These are phyloP conservation scores for Icerya purchasi DNA, from an alignment of 2,888 invertebrate genomes.

Conservation along the genomic window DNA sequence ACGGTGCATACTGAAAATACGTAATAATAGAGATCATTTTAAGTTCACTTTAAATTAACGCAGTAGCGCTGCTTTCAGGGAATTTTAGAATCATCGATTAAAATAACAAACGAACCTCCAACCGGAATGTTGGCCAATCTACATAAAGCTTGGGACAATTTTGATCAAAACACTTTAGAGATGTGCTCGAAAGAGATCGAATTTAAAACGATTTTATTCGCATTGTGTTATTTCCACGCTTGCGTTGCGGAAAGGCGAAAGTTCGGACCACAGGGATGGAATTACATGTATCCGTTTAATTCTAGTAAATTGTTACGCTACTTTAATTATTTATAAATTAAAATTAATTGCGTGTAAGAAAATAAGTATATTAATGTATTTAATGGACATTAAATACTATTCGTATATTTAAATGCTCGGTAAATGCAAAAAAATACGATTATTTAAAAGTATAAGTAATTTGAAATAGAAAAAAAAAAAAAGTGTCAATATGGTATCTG, in stretches of 20 bases:
- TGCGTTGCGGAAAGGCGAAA: constrained; percentile 79
- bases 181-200: constrained; percentile 83
- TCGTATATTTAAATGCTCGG: too few relatives aligned
- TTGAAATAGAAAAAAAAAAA: too few relatives aligned
- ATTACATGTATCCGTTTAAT: constrained; percentile 41
- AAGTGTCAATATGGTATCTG: too few relatives aligned
- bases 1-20: too few relatives aligned
- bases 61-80: too few relatives aligned
- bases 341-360: too few relatives aligned
- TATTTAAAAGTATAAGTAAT: too few relatives aligned
- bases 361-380: too few relatives aligned
- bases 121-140: constrained; percentile 86
- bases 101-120: constrained; percentile 90
- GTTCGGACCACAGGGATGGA: constrained; percentile 90
- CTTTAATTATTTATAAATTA: neutral
- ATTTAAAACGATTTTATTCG: constrained; percentile 72
- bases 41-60: too few relatives aligned
- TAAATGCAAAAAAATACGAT: too few relatives aligned
- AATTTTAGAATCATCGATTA: constrained; percentile 76
- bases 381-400: too few relatives aligned
- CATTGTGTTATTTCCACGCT: constrained; percentile 85
- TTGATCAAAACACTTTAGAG: constrained; percentile 76
- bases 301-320: constrained; percentile 24
- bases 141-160: constrained; percentile 79
- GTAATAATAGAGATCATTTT: too few relatives aligned